A percentile compares a stretch with the other conserved stretches of the same genome.
Conservation (phyloP, 2,888 invertebrate genomes). For the Eilema griseolum region DNA sequence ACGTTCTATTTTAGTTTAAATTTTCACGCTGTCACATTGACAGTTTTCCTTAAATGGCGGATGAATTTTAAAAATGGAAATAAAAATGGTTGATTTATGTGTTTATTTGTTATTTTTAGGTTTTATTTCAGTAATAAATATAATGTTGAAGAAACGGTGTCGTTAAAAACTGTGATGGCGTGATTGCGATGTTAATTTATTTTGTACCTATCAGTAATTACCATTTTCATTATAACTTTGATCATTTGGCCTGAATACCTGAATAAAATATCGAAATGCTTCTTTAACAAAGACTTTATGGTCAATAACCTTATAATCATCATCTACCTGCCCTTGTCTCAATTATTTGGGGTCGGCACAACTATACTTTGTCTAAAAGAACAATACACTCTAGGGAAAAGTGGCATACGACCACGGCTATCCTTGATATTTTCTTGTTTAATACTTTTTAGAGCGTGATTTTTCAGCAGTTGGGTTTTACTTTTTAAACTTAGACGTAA, state of each 20-base stretch:
- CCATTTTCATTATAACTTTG: neutral
- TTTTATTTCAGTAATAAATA: slow-evolving; percentile 18
- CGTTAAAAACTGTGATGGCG: neutral
- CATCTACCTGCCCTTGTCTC: too few species aligned
- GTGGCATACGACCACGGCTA: too few species aligned
- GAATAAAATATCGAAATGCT: neutral
- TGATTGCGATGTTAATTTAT: slow-evolving; percentile 1
- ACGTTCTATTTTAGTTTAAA: slow-evolving; percentile 73
- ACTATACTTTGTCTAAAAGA: too few species aligned
- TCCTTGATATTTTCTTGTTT: too few species aligned
- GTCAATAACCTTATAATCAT: too few species aligned
- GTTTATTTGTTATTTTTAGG: slow-evolving; percentile 33
- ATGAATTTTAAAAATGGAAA: slow-evolving; percentile 49
- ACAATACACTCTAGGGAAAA: too few species aligned
- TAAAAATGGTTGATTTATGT: slow-evolving; percentile 36
- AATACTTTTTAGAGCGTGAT: too few species aligned
- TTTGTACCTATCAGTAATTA: neutral
- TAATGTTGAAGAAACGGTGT: neutral
- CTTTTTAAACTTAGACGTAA: too few species aligned
- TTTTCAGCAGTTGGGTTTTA: too few species aligned
- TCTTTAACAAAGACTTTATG: too few species aligned
- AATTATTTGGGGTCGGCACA: too few species aligned
- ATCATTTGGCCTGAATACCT: neutral
- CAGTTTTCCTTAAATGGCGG: slow-evolving; percentile 60
- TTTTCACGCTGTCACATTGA: slow-evolving; percentile 65